These are phyloP conservation scores for roundworm (Caenorhabditis elegans) DNA, from an alignment of 1,140 invertebrate genomes.

Conservation along the genomic window DNA sequence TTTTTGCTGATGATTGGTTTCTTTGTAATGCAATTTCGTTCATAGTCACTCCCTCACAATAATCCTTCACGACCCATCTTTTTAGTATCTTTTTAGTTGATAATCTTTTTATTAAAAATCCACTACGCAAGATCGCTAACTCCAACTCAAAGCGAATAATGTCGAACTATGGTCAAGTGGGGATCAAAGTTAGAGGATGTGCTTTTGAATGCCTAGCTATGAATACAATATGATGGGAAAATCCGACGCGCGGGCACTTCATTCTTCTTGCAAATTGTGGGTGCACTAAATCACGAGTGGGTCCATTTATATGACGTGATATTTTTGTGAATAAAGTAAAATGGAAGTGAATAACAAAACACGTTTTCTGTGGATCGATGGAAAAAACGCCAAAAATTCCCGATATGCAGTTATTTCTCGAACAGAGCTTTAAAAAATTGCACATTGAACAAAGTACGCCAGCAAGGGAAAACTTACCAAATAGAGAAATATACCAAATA, in stretches of 20 bases:
- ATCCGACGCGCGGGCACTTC: background rate
- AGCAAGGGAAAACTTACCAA: too few species aligned
- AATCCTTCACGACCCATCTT: background rate
- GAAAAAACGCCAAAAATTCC: too few species aligned
- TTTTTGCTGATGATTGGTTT: too few species aligned
- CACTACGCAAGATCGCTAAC: too few species aligned
- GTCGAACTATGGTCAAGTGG: background rate
- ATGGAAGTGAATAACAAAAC: background rate
- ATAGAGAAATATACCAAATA: too few species aligned
- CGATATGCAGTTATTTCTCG: too few species aligned
- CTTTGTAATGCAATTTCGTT: too few species aligned
- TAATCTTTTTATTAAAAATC: constrained; percentile 21
- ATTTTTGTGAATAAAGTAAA: background rate
- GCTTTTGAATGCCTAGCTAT: background rate
- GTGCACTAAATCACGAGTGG: background rate
- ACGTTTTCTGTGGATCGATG: too few species aligned
- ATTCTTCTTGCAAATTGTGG: background rate
- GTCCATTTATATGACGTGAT: constrained; percentile 6
- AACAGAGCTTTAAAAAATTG: too few species aligned
- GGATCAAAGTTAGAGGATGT: background rate
- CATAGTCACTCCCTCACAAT: too few species aligned
- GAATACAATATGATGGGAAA: constrained; percentile 28
- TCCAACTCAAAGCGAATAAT: background rate
- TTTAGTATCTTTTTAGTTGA: too few species aligned
- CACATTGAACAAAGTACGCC: too few species aligned